phyloP scores from a whole-genome alignment of 2,113 vertebrate species.

The Calyptomena viridis region DNA sequence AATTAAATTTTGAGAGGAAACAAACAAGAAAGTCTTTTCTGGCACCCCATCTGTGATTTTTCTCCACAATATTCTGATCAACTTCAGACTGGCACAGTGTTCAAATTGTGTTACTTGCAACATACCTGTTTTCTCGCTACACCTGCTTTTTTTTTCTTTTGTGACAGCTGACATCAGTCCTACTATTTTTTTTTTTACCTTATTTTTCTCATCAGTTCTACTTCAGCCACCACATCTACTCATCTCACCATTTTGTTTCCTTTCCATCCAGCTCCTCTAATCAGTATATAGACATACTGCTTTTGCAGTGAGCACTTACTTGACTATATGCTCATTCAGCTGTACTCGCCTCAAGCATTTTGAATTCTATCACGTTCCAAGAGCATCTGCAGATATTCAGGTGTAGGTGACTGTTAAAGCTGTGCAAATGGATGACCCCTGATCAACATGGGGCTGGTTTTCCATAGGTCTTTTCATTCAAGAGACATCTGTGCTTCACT shows the following conservation, averaged over 20 bases:
- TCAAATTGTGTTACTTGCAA: neutral
- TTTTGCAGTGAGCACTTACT: neutral
- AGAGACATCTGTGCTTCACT: neutral
- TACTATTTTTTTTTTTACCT: neutral
- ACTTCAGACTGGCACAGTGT: neutral
- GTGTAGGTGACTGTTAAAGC: neutral
- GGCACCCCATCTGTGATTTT: neutral
- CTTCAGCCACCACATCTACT: neutral
- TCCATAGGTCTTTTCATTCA: neutral
- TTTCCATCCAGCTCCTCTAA: neutral
- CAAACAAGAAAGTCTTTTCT: neutral
- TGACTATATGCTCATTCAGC: neutral
- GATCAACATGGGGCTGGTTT: neutral
- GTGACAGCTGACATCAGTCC: neutral
- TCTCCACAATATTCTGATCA: neutral
- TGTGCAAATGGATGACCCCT: neutral
- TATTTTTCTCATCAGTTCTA: neutral
- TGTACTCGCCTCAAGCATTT: neutral
- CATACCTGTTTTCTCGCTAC: neutral
- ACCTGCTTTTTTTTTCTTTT: neutral
- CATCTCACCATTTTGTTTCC: neutral
- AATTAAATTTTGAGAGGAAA: neutral
- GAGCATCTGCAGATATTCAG: neutral
- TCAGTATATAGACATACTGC: neutral
- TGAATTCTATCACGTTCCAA: neutral